Base-by-base conservation (phyloP, 1,140 invertebrate genomes). In the Chironomus striatipennis region DNA sequence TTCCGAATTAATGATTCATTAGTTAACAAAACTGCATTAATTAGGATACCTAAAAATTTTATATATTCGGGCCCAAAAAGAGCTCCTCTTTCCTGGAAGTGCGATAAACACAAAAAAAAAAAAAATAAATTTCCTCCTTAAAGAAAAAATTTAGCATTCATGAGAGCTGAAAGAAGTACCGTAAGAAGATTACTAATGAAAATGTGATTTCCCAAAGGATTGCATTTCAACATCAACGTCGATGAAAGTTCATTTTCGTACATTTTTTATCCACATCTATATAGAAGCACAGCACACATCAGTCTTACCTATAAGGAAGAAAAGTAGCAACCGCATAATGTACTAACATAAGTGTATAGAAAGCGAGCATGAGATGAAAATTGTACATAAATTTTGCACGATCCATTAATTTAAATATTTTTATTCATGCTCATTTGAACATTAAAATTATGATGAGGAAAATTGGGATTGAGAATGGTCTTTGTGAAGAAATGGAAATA, bases 141-240 rank as follows among this genome's bases (percentile, higher is more conserved):
- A 34, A 34, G 24, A 34, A 34, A 34, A 34, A 34, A 34, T 34
- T 34, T 34, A 34, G 24, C 24, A 34, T 34, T 34, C 24, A 34
- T 34, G 24, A 34, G 24, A 34, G 24, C 24, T 34, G 24, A 34
- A 34, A 34, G 24, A 5, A 57, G n/a, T 57, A 15, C 1, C 12
- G 47, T 57, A 57, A 57, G 17, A 70, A 70, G 20, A 70, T 70
- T 70, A n/a, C n/a, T n/a, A 70, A 70, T 70, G 65, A 70, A 70
- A 70, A 21, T 21, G 65, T 70, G 65, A 70, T 70, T 70, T 70
- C 65, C 65, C 20, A 10, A 70, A 10, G 65, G 65, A 70, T 70
- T 70, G 65, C 20, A 70, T 21, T 20, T 70, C 18, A 20, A 18
- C 17, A 70, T 70, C 65, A 70, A 70, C 65, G 65, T 21, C 20